Evolutionary conservation across 2,888 invertebrate genomes (phyloP), one percentile per base, ranked within the genome.

Genomic region (Girardia tigrina): DNA sequence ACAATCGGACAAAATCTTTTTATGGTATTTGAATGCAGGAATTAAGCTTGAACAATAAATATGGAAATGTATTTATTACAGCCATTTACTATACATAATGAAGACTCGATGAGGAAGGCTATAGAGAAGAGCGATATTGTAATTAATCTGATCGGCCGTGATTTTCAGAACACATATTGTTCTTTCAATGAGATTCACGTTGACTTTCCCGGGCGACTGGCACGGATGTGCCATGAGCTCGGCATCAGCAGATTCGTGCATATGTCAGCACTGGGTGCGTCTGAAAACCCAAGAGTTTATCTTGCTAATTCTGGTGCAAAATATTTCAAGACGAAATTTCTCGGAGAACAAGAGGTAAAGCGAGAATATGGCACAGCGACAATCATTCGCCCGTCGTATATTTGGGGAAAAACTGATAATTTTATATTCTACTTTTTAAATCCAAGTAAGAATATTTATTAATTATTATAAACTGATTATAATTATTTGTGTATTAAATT

Each of bases 311-410:
- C 86, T n/a, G 93, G 93, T 12, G 83, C 83, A 4, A 71, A 79
- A 69, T 82, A 79, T 75, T 80, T 83, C 16, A 79, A 76, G 42
- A 78, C 82, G 12, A 84, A 83, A 81, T 83, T 81, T 77, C 75
- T 70, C n/a, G 27, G 29, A 6, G 98, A 99, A 84, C 81, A 87
- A 79, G 94, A 91, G 16, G 93, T 98, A 0, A 87, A 87, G 74
- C 90, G 92, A 80, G 94, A 94, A 83, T 98, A 95, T 84, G 98
- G 98, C 0, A 89, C 91, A 74, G 97, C 94, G 6, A 92, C 91
- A 0, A 91, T 98, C 78, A 87, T 99, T 78, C 88, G 93, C 77
- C 94, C 97, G n/a, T 86, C 94, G 0, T 90, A 91, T 82, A 89
- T 94, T 76, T 95, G 90, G 85, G 97, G 95, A 0, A 88, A 89